Evolutionary conservation across 1,140 invertebrate genomes (phyloP).

Genomic region (Mesaphorura yosii): DNA sequence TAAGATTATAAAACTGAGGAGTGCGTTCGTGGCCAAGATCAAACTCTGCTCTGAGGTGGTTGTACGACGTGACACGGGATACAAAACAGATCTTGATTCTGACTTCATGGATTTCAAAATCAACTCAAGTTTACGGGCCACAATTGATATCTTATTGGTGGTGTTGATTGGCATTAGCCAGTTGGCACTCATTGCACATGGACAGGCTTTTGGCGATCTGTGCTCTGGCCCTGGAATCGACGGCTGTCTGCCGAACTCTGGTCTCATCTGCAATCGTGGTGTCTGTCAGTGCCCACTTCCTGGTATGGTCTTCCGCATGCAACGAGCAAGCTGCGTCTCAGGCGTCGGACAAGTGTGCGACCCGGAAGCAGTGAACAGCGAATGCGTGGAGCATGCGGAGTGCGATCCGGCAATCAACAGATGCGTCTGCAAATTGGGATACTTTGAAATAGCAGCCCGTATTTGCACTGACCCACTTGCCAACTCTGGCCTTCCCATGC

Average conservation of each 20-base stretch:
- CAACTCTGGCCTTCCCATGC: conserved; percentile 1
- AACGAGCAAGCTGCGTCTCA: background rate
- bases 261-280: background rate
- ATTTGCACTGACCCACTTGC: conserved; percentile 5
- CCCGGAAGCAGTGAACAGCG: background rate
- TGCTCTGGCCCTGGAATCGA: background rate
- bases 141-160: too few species aligned
- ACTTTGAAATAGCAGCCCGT: conserved; percentile 3
- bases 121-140: too few species aligned
- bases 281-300: conserved; percentile 2
- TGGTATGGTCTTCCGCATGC: conserved; percentile 2
- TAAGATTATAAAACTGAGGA: too few species aligned
- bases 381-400: conserved; percentile 1
- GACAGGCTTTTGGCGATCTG: background rate
- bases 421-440: background rate
- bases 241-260: conserved; percentile 1
- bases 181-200: background rate
- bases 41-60: too few species aligned
- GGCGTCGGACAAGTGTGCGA: background rate
- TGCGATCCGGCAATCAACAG: background rate
- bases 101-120: too few species aligned
- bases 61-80: too few species aligned
- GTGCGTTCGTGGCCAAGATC: too few species aligned
- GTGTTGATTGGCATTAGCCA: too few species aligned
- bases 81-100: too few species aligned